phyloP scores from a whole-genome alignment of 2,113 vertebrate genomes.

The Lethenteron camtschaticum region DNA sequence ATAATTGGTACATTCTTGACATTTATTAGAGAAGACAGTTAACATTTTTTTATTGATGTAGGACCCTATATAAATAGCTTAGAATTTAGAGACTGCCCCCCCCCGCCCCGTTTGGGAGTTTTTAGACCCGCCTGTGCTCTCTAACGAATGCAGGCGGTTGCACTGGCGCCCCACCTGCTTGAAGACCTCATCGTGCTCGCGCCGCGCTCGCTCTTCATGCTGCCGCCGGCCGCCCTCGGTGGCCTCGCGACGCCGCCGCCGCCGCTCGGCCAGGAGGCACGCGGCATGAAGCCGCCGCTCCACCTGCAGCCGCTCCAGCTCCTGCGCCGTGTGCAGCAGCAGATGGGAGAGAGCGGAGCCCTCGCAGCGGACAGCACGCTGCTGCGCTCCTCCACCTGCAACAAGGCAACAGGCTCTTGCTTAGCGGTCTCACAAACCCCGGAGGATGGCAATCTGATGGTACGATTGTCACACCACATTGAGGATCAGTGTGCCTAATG shows the following conservation, averaged over 20 bases:
- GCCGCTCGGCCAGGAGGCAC: slow-evolving; percentile 46
- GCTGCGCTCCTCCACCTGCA: slow-evolving; percentile 31
- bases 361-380: slow-evolving; percentile 37
- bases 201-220: slow-evolving; percentile 34
- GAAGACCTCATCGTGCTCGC: slow-evolving; percentile 60
- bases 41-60: neutral
- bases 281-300: slow-evolving; percentile 59
- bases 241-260: slow-evolving; percentile 43
- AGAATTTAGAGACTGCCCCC: no score
- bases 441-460: no score
- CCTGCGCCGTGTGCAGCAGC: slow-evolving; percentile 34
- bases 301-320: slow-evolving; percentile 56
- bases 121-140: slow-evolving; percentile 5
- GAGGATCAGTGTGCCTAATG: no score
- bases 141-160: neutral
- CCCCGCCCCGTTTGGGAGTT: neutral
- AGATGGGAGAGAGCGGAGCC: no score
- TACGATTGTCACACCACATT: no score
- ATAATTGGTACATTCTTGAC: neutral
- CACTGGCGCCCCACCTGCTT: slow-evolving; percentile 30
- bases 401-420: slow-evolving; percentile 24
- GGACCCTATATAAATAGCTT: neutral
- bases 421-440: slow-evolving; percentile 12
- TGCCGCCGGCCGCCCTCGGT: slow-evolving; percentile 65
- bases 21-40: neutral